Conservation (phyloP, 2,113 vertebrate species). For the Ciconia boyciana region DNA sequence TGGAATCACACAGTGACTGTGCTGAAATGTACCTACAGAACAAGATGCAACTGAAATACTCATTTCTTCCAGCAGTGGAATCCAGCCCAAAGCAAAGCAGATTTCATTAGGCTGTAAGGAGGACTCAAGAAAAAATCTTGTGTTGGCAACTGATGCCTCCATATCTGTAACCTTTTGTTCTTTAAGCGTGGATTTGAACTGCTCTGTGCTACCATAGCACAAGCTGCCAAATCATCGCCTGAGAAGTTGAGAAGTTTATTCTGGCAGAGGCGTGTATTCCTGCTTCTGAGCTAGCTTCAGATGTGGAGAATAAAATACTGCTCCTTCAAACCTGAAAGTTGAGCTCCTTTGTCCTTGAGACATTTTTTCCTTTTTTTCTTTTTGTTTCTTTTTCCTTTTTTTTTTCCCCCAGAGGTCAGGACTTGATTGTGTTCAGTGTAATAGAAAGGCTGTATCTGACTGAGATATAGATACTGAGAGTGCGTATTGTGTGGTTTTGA, state of each 20-base stretch:
- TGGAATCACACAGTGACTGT: neutral
- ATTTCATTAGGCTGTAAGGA: neutral
- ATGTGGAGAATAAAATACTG: neutral
- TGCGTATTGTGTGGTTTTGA: neutral
- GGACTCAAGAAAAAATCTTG: neutral
- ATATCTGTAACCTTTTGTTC: neutral
- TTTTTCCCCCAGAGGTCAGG: neutral
- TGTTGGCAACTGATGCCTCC: neutral
- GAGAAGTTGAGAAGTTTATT: neutral
- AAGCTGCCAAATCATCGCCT: neutral
- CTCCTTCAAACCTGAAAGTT: neutral
- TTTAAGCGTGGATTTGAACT: neutral
- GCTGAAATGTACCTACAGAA: neutral
- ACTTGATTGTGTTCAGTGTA: neutral
- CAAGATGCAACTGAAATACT: neutral
- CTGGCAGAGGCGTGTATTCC: neutral
- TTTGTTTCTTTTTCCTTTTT: rapidly evolving
- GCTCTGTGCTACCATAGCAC: neutral
- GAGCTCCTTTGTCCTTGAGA: neutral
- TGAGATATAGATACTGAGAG: neutral
- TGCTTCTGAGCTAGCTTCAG: neutral
- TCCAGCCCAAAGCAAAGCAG: neutral
- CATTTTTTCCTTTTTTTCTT: rapidly evolving
- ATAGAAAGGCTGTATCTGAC: neutral
- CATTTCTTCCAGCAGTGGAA: neutral